Evolutionary conservation across 2,113 vertebrate species (phyloP), one percentile per base, ranked within the genome.

Genomic region (Dasypus novemcinctus): DNA sequence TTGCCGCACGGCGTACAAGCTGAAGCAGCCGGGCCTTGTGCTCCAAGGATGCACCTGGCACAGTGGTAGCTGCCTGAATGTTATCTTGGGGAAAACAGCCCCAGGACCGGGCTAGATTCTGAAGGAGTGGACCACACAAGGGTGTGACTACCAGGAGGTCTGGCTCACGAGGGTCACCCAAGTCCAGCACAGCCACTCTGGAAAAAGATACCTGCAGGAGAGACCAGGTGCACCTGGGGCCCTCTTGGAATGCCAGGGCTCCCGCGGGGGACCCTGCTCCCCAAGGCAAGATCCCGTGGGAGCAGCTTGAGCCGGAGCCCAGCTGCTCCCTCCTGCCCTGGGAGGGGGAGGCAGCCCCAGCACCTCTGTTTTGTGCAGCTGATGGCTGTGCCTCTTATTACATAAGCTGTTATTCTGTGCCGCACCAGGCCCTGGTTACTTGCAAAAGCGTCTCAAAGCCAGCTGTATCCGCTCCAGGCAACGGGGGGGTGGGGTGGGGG

Each of bases 401-500:
- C 89, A 95, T 98, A 97, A 98, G 72, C 76, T 97, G 96, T 97
- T 97, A 57, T 97, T 97, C 88, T 95, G 91, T 41, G 88, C 92
- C 0, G 68, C 91, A 72, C 91, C 86, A 76, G 94, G 95, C 91
- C 96, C 93, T 86, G 96, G 92, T 69, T 87, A 91, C 97, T 97
- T 97, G 97, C 96, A 95, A 63, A 96, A 97, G 97, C 96, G 95
- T 97, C 95, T 95, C 63, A 93, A 90, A 97, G 94, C 97, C 96
- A 97, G 97, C 96, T 98, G 97, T 94, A 96, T 91, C 93, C 76
- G 96, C 97, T 98, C 97, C 96, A 94, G 96, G 97, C 97, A 97
- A 96, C 96, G 43, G 43, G 43, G 43, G 43, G 43, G 43, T 9
- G 43, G 43, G 43, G 43, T 94, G 95, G 96, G 96, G 96, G 93